Conservation (phyloP, 2,797 vertebrate genomes). For the Myotis vivesi region DNA sequence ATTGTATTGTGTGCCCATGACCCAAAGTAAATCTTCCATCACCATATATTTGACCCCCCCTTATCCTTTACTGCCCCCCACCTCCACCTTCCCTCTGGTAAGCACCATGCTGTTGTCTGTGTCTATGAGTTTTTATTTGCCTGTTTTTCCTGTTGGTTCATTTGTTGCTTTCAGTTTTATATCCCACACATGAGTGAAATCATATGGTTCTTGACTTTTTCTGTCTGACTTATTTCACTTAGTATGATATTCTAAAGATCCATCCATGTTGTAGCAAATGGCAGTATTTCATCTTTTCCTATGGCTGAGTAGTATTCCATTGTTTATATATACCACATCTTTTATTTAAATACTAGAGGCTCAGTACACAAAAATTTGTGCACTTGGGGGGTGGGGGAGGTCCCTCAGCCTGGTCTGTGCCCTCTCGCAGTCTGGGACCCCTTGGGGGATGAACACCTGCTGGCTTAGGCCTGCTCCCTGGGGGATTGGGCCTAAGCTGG, state of each 20-base stretch:
- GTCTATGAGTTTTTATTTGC: not conserved
- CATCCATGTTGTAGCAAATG: not conserved
- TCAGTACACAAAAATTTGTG: too few species aligned
- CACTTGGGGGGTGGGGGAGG: fast-evolving
- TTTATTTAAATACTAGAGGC: too few species aligned
- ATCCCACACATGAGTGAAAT: not conserved
- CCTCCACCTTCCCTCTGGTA: not conserved
- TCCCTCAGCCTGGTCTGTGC: too few species aligned
- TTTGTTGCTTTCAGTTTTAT: not conserved
- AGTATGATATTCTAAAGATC: not conserved
- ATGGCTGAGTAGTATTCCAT: not conserved
- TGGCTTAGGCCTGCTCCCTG: too few species aligned
- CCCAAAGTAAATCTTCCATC: not conserved
- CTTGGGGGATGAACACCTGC: too few species aligned
- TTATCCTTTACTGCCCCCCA: not conserved
- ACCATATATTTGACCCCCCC: not conserved
- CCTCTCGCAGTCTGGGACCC: too few species aligned
- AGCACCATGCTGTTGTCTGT: not conserved
- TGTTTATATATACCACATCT: not conserved
- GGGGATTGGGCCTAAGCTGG: too few species aligned
- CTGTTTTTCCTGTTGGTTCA: not conserved
- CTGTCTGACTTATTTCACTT: not conserved
- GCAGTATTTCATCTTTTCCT: not conserved
- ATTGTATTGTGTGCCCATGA: not conserved
- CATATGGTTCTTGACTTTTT: not conserved